Evolutionary conservation across 1,140 invertebrate genomes (phyloP), one percentile per base, ranked within the genome.

Genomic region (Papilio polytes): DNA sequence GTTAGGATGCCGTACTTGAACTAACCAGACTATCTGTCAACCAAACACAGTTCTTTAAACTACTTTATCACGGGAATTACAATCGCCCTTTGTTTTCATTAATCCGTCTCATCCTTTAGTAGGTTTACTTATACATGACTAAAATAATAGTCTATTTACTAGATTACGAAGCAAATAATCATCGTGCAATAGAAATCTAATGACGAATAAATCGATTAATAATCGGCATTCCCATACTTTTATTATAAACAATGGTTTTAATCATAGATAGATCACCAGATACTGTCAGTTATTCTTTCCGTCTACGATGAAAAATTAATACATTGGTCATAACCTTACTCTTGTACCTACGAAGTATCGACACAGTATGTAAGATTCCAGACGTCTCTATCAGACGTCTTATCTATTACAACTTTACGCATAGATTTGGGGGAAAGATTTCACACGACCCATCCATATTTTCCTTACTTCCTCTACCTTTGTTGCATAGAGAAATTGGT

Each of bases 101-200:
- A 2, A 15, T 70, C 1, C 7, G 15, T 15, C 12, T 26, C 22
- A 66, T 20, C 22, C 18, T 26, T 10, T 66, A 6, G 1, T 22
- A 31, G 26, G 22, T 36, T 6, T 31, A 18, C 3, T 26, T 4
- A 18, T 7, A 36, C 13, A 59, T 22, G n/a, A 20, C 6, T 70
- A 31, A 31, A 31, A 70, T 70, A 70, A 70, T 70, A 12, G 4
- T 70, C 63, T 70, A 70, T 70, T 70, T 70, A 70, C 15, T 31
- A 31, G 22, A 70, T 70, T 70, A 70, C 63, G 22, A 70, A 70
- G 13, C 63, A 70, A 70, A 31, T 36, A 31, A 18, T 56, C n/a
- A 56, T 51, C 18, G 18, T 26, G 6, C 59, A 36, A 70, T 70
- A 18, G 63, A 70, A 31, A 31, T 70, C 22, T 12, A 63, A 63